These are phyloP conservation scores for Cladopsammia gracilis DNA, from an alignment of 64 coral and sea anemone genomes.

Conservation along the genomic window DNA sequence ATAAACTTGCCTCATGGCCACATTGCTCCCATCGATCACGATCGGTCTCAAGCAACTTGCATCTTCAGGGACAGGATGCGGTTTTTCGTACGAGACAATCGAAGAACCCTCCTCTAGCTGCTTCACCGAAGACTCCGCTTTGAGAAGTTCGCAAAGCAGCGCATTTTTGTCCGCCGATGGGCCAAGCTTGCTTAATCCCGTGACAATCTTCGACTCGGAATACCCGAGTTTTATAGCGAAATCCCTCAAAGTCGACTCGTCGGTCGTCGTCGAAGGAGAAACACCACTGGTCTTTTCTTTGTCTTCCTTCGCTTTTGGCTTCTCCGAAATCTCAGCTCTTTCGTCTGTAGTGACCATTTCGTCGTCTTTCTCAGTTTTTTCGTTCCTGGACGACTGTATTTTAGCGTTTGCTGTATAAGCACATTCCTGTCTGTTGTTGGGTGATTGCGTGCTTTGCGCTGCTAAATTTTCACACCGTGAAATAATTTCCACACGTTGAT, in stretches of 20 bases:
- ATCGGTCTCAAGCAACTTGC: slow-evolving; percentile 75
- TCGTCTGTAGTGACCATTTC: background rate
- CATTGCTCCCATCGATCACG: slow-evolving; percentile 95
- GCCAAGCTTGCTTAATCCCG: slow-evolving; percentile 81
- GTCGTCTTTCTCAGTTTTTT: background rate
- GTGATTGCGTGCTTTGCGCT: background rate
- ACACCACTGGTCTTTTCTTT: background rate
- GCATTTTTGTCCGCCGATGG: slow-evolving; percentile 83
- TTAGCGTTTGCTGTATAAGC: slow-evolving; percentile 7
- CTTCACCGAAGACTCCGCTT: slow-evolving; percentile 83
- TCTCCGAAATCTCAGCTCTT: background rate
- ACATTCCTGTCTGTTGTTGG: background rate
- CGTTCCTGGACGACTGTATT: no score
- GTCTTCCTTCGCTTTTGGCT: background rate
- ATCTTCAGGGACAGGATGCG: slow-evolving; percentile 31
- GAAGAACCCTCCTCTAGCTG: slow-evolving; percentile 90
- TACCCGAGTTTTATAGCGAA: slow-evolving; percentile 86
- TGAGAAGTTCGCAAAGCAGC: slow-evolving; percentile 80
- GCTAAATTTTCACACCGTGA: background rate
- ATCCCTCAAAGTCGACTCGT: slow-evolving; percentile 51
- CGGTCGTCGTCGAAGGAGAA: background rate
- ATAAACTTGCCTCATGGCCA: slow-evolving; percentile 82
- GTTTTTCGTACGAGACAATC: slow-evolving; percentile 23
- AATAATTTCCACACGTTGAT: background rate
- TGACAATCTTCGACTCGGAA: slow-evolving; percentile 59